Base-by-base conservation (phyloP, 2,888 invertebrate species). In the Drosophila paramelanica region DNA sequence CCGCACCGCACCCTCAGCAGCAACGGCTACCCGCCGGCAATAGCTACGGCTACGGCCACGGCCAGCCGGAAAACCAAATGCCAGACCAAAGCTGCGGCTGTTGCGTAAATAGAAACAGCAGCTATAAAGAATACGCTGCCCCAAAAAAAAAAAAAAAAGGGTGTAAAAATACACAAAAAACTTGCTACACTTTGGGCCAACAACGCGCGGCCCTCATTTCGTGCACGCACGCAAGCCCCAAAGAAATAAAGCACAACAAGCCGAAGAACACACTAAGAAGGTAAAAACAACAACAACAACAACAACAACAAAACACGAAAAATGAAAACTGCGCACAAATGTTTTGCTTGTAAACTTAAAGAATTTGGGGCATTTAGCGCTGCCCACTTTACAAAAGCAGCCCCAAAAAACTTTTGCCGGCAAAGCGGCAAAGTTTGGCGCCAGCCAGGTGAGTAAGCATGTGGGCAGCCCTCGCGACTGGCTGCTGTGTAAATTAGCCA, bases 271-370 rank as follows among this genome's bases (percentile, higher is more conserved):
- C 27, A 23, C 23, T 3, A 41, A 14, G 41, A 42, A 42, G 10
- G 25, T 5, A 31, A 50, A 55, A 49, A 51, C 23, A 57, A 55
- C 38, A n/a, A 1, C 10, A 10, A 36, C n/a, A 23, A 46, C 43
- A 55, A 43, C 43, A 27, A 39, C n/a, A n/a, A n/a, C n/a, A 41
- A 51, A 45, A 56, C 52, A 62, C 59, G 47, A 62, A 65, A 78
- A 75, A 67, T 71, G 67, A 71, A 81, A 81, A 79, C 77, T 75
- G 83, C 72, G 73, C 77, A 81, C 77, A 88, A 90, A 88, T 90
- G 90, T 89, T 81, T 84, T 81, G 73, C 86, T 77, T 77, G 77
- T 77, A 73, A 90, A 89, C 90, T 90, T 90, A 79, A 90, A 88
- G 88, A 90, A 89, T 89, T 89, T 85, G 73, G 80, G 75, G 81